A percentile compares a stretch with the other conserved stretches of the same genome.
Conservation (phyloP, 2,888 invertebrate genomes). For the Drosophila anceps region DNA sequence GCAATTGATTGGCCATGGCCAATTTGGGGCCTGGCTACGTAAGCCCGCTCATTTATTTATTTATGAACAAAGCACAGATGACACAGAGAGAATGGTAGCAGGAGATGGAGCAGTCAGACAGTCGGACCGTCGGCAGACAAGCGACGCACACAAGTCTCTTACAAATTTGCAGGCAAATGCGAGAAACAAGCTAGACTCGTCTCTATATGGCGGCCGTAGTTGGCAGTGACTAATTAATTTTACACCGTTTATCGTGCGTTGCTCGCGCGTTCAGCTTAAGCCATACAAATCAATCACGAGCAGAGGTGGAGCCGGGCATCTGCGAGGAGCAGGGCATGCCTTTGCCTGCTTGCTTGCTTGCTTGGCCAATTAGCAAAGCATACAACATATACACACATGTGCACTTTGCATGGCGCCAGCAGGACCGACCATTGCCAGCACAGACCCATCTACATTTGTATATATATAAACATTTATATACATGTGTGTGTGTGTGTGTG, state of each 20-base stretch:
- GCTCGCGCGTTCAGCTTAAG: constrained; percentile 66
- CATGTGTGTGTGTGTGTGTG: constrained; percentile 16
- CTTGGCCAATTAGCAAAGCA: constrained; percentile 75
- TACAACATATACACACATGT: constrained; percentile 49
- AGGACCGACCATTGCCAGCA: constrained; percentile 30
- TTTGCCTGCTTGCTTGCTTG: constrained; percentile 10
- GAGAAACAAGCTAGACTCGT: constrained; percentile 21
- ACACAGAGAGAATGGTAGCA: neutral
- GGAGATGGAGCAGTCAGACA: neutral
- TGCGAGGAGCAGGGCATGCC: constrained; percentile 10
- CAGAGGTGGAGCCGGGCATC: neutral
- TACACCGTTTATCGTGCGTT: constrained; percentile 73
- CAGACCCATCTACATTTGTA: constrained; percentile 3
- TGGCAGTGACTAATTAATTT: constrained; percentile 75
- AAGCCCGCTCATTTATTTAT: constrained; percentile 73
- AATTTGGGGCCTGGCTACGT: constrained; percentile 35
- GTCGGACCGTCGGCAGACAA: constrained; percentile 34
- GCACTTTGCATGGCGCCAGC: constrained; percentile 73
- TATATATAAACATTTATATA: neutral
- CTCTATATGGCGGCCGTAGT: constrained; percentile 1
- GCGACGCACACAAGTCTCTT: constrained; percentile 37
- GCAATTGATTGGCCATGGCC: constrained; percentile 53
- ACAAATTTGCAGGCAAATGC: constrained; percentile 44
- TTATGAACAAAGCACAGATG: constrained; percentile 52
- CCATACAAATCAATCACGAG: constrained; percentile 76